Base-by-base conservation (phyloP, 2,888 invertebrate genomes). In the Griposia aprilina region DNA sequence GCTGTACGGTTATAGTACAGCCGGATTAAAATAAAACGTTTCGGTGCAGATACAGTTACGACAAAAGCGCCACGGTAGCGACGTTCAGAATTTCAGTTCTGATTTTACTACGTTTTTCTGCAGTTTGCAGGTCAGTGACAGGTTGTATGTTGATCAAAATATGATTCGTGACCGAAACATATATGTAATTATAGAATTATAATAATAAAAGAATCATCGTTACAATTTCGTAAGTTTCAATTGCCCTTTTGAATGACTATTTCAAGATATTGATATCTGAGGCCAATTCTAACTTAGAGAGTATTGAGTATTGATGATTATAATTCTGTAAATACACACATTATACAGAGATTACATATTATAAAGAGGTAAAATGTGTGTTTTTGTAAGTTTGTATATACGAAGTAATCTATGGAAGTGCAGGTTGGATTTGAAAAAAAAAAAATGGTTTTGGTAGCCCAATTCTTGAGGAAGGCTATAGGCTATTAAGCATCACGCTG, bases 1-100 rank as follows among this genome's bases (percentile, higher is more conserved):
- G 26, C 57, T 30, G 20, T 13, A 30, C 48, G 26, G 15, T 48
- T 59, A 59, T 50, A 6, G 17, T 36, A 59, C 57, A 23, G 41
- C 45, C 6, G 13, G 11, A 36, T 62, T 26, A 65, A 68, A 59
- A 84, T 80, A 74, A 78, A 79, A 73, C 73, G 41, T 55, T 69
- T 69, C 45, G 69, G 17, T 55, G 41, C 41, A 60, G 60, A 59
- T 63, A 57, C 41, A 67, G 55, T 69, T 65, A 11, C 20, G 6
- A 17, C 5, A 20, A 30, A 20, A 26, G 50, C 8, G 50, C 13
- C 5, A 7, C n/a, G 17, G 48, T 26, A 20, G 66, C 48, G 26
- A 7, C 48, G 26, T 7, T 50, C 6, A 26, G 30, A 36, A 36
- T 36, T 36, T 36, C 30, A 36, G 41, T 4, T 41, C 41, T 48